Evolutionary conservation across 1,140 invertebrate genomes (phyloP).

Genomic region (Cardiocondyla obscurior): DNA sequence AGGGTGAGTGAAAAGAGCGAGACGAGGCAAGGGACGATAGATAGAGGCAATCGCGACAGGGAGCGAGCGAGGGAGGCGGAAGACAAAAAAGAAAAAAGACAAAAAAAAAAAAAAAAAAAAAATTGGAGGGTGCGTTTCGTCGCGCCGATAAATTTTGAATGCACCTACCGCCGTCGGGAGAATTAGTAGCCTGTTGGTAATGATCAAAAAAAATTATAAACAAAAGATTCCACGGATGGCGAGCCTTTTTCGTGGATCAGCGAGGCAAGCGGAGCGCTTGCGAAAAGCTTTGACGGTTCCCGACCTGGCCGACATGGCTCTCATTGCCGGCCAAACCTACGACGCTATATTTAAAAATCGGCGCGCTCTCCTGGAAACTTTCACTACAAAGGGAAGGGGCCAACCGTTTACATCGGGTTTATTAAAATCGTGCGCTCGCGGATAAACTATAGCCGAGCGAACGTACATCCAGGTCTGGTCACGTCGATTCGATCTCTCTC

Average conservation of each 20-base stretch:
- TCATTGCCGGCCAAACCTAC: conserved; percentile 80
- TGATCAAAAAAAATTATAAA: conserved; percentile 84
- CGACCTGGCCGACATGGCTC: conserved; percentile 62
- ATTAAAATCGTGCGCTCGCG: conserved; percentile 81
- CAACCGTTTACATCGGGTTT: conserved; percentile 83
- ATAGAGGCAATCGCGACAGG: conserved; percentile 33
- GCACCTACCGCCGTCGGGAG: conserved; percentile 71
- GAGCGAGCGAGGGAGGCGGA: conserved; percentile 48
- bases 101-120: conserved; percentile 62
- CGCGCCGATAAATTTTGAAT: conserved; percentile 77
- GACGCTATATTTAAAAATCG: conserved; percentile 84
- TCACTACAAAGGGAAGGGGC: conserved; percentile 82
- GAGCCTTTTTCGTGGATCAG: conserved; percentile 84
- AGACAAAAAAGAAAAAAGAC: conserved; percentile 57
- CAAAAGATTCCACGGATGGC: conserved; percentile 85
- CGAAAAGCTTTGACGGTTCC: conserved; percentile 81
- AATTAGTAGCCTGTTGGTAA: conserved; percentile 82
- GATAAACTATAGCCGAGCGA: conserved; percentile 37
- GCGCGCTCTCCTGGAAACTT: conserved; percentile 83
- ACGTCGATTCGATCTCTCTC: background rate
- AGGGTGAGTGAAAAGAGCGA: background rate
- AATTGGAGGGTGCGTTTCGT: conserved; percentile 71
- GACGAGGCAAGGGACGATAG: background rate
- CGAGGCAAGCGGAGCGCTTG: conserved; percentile 81
- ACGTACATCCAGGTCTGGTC: background rate